These are phyloP conservation scores for Siderastrea radians DNA, from an alignment of 92 coral and sea anemone genomes.

Conservation along the genomic window DNA sequence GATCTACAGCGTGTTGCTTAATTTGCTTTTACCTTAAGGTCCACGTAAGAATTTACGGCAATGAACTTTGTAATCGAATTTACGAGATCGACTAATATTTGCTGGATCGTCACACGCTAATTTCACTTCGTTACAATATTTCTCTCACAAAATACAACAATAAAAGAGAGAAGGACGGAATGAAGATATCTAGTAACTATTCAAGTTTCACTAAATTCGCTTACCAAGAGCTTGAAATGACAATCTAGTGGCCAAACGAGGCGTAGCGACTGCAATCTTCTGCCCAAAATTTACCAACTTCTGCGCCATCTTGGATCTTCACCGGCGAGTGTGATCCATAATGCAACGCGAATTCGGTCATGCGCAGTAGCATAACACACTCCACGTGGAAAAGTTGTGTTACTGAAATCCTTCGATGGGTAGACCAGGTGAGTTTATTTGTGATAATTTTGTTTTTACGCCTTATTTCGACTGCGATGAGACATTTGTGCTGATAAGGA, in stretches of 20 bases:
- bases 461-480: background rate
- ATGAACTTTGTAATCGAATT: too few relatives aligned
- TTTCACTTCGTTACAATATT: background rate
- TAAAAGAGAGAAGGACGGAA: background rate
- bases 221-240: conserved; percentile 92
- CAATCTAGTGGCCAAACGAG: conserved; percentile 87
- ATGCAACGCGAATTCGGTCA: conserved; percentile 69
- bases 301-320: conserved; percentile 98
- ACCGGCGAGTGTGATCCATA: conserved; percentile 58
- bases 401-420: conserved; percentile 78
- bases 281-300: conserved; percentile 84
- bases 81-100: conserved; percentile 13
- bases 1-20: too few relatives aligned
- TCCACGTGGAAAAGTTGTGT: conserved; percentile 80
- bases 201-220: background rate
- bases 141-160: background rate
- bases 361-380: conserved; percentile 71
- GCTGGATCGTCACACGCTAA: background rate
- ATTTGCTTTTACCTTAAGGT: background rate
- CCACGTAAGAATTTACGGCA: background rate
- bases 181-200: background rate
- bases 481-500: background rate
- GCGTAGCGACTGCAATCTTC: conserved; percentile 79
- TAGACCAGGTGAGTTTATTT: conserved; percentile 84
- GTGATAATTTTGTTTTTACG: background rate